phyloP scores from a whole-genome alignment of 2,797 vertebrate genomes.

The Gymnothorax reevesii region DNA sequence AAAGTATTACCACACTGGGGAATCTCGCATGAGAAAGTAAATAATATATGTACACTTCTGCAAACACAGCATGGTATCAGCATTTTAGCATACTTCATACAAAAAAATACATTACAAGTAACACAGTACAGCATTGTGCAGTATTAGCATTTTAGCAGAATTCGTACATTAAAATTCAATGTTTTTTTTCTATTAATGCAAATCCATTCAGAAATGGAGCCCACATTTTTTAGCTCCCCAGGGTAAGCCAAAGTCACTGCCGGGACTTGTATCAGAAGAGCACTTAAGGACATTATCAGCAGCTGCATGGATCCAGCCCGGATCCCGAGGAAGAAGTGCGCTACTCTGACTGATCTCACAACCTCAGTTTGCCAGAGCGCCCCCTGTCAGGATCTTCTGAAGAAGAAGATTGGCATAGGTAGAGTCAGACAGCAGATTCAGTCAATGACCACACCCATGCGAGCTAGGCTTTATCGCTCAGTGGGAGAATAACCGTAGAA shows the following conservation, averaged over 20 bases:
- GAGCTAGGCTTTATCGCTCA: neutral
- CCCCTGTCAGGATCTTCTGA: neutral
- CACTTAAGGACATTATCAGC: neutral
- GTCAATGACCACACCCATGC: neutral
- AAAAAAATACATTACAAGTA: neutral
- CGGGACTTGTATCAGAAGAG: slow-evolving; percentile 17
- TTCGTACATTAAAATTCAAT: neutral
- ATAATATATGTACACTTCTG: no score
- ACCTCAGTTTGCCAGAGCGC: neutral
- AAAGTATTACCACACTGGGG: no score
- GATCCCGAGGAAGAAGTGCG: neutral
- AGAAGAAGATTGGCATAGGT: slow-evolving; percentile 3
- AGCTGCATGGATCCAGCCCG: neutral
- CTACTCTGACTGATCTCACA: neutral
- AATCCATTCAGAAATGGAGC: neutral
- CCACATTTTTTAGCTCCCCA: slow-evolving; percentile 12
- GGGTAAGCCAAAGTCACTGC: neutral
- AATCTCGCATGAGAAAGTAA: no score
- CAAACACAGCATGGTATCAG: no score
- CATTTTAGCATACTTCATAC: no score
- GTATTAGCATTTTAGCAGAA: neutral
- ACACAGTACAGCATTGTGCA: neutral
- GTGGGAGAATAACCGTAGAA: neutral
- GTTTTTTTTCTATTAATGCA: neutral
- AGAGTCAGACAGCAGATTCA: neutral